Evolutionary conservation across 2,888 invertebrate genomes (phyloP).

Genomic region (Pomacea canaliculata): DNA sequence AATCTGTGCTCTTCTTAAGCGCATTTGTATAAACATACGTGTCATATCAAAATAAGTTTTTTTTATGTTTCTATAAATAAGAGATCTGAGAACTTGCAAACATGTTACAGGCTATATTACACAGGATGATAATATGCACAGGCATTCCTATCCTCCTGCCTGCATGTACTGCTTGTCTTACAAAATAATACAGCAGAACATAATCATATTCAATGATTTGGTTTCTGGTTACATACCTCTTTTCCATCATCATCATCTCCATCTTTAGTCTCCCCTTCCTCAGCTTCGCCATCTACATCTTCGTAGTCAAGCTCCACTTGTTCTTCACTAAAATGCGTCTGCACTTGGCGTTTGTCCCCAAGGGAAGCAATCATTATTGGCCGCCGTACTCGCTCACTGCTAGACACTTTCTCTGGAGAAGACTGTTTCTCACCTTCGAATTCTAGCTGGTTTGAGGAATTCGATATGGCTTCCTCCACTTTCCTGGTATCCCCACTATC

Average conservation of each 20-base stretch:
- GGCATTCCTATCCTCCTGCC: too few relatives aligned
- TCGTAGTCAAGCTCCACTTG: constrained; percentile 71
- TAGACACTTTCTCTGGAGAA: constrained; percentile 5
- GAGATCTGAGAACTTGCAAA: too few relatives aligned
- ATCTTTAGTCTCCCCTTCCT: constrained; percentile 26
- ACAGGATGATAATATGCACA: too few relatives aligned
- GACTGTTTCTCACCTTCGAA: constrained; percentile 2
- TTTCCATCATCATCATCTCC: constrained; percentile 43
- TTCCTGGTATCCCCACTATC: constrained; percentile 1
- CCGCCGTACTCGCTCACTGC: constrained; percentile 10
- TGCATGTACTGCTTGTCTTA: too few relatives aligned
- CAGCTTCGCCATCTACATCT: constrained; percentile 57
- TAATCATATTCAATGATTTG: background rate
- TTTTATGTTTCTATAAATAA: too few relatives aligned
- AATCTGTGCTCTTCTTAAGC: too few relatives aligned
- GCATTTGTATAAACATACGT: too few relatives aligned
- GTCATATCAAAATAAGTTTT: too few relatives aligned
- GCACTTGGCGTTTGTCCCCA: constrained; percentile 29
- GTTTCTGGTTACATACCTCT: constrained; percentile 29
- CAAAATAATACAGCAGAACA: too few relatives aligned
- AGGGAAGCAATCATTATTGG: constrained; percentile 27
- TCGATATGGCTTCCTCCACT: constrained; percentile 14
- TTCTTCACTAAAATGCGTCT: constrained; percentile 56
- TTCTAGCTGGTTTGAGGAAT: constrained; percentile 4
- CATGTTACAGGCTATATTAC: too few relatives aligned